Conservation (phyloP, 2,797 vertebrate species). For the Carcharodon carcharias region DNA sequence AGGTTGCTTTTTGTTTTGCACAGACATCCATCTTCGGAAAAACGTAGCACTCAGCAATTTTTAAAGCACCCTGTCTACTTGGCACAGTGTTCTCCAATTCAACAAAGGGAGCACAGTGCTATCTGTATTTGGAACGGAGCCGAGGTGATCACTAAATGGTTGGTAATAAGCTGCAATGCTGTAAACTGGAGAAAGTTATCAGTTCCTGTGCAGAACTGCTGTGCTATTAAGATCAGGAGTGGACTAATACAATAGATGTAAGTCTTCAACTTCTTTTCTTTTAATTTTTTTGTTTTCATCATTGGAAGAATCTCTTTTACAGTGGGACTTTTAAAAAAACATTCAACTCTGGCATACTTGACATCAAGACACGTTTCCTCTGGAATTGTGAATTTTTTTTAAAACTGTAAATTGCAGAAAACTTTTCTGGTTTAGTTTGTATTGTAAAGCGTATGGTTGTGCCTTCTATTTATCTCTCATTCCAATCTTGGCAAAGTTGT, state of each 20-base stretch:
- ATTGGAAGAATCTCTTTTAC: constrained; percentile 52
- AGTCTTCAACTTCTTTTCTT: constrained; percentile 43
- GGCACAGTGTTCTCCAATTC: neutral
- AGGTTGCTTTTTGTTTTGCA: constrained; percentile 25
- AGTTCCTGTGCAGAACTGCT: constrained; percentile 32
- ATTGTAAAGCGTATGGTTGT: constrained; percentile 75
- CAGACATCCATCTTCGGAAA: constrained; percentile 37
- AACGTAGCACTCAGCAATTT: constrained; percentile 45
- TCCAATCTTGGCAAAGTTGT: constrained; percentile 65
- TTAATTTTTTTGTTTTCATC: constrained; percentile 48
- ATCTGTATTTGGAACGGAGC: constrained; percentile 17
- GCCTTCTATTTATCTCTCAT: constrained; percentile 77
- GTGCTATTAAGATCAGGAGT: constrained; percentile 35
- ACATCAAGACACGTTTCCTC: constrained; percentile 58
- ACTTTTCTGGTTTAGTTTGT: constrained; percentile 69
- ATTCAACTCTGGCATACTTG: constrained; percentile 54
- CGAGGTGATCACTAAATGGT: constrained; percentile 32
- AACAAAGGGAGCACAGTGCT: neutral
- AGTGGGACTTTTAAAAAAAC: constrained; percentile 45
- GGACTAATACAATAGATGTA: constrained; percentile 36
- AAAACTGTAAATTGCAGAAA: constrained; percentile 58
- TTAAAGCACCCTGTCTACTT: constrained; percentile 43
- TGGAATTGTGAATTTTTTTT: constrained; percentile 63
- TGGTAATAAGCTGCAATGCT: constrained; percentile 25
- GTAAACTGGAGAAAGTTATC: constrained; percentile 32